A percentile compares a stretch with the other conserved stretches of the same genome.
These are phyloP conservation scores for Gambelia wislizenii DNA, from an alignment of 2,797 vertebrate species.

Conservation along the genomic window DNA sequence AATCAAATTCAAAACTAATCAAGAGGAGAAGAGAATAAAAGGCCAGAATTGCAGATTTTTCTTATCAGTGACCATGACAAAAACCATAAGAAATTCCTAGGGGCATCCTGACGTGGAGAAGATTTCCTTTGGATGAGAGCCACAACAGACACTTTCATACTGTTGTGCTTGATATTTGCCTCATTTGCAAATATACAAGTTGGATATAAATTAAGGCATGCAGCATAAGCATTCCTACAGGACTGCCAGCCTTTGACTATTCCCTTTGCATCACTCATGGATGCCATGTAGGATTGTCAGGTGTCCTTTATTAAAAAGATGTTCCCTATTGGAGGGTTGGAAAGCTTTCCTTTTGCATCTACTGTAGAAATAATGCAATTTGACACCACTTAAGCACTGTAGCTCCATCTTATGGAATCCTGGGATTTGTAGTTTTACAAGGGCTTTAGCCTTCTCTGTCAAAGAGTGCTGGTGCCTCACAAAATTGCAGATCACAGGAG, in stretches of 20 bases:
- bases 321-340: too few relatives aligned
- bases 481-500: too few relatives aligned
- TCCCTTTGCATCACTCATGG: not conserved
- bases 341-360: too few relatives aligned
- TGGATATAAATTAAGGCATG: not conserved
- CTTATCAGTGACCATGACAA: not conserved
- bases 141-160: not conserved
- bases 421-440: too few relatives aligned
- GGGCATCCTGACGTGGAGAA: not conserved
- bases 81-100: not conserved
- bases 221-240: not conserved
- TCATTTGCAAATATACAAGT: not conserved
- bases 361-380: too few relatives aligned
- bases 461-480: too few relatives aligned
- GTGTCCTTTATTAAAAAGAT: too few relatives aligned
- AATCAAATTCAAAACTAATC: not conserved
- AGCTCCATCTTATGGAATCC: too few relatives aligned
- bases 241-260: not conserved
- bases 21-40: not conserved
- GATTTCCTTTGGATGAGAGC: not conserved
- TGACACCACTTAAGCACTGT: too few relatives aligned
- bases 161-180: not conserved
- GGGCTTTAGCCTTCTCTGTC: too few relatives aligned
- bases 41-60: not conserved
- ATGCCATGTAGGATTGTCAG: too few relatives aligned